Conservation (phyloP, 1,140 invertebrate genomes). For the Frieseomelitta varia region DNA sequence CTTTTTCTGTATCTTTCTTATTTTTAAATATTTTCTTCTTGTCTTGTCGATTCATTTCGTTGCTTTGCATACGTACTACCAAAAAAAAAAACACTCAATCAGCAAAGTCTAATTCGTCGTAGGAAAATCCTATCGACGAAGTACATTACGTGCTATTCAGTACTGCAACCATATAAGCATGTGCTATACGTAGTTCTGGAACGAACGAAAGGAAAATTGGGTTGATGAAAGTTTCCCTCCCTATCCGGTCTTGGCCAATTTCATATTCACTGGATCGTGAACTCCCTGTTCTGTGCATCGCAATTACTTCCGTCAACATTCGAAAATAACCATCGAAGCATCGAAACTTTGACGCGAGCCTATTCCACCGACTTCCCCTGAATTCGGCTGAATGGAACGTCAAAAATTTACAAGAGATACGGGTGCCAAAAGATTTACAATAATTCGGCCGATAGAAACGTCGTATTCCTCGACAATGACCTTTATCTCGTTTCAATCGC, state of each 20-base stretch:
- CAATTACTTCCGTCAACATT: not conserved
- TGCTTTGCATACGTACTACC: too few relatives aligned
- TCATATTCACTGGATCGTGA: not conserved
- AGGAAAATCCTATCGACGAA: too few relatives aligned
- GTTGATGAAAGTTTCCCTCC: not conserved
- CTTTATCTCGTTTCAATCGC: conserved; percentile 14
- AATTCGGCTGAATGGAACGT: too few relatives aligned
- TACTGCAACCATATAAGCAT: not conserved
- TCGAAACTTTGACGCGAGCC: not conserved
- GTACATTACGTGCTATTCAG: not conserved
- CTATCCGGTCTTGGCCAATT: not conserved
- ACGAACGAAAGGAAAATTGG: conserved; percentile 1
- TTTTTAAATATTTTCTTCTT: too few relatives aligned
- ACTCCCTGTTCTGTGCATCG: not conserved
- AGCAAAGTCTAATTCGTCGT: too few relatives aligned
- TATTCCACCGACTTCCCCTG: not conserved
- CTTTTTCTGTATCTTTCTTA: too few relatives aligned
- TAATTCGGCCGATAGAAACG: conserved; percentile 33
- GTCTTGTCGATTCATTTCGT: too few relatives aligned
- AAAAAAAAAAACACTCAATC: too few relatives aligned
- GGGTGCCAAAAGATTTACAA: not conserved
- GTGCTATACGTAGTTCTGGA: not conserved
- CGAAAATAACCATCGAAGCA: not conserved
- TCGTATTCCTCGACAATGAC: conserved; percentile 42
- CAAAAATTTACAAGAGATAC: not conserved